Conservation (phyloP, 2,888 invertebrate genomes). For the Polymixis flavicincta region DNA sequence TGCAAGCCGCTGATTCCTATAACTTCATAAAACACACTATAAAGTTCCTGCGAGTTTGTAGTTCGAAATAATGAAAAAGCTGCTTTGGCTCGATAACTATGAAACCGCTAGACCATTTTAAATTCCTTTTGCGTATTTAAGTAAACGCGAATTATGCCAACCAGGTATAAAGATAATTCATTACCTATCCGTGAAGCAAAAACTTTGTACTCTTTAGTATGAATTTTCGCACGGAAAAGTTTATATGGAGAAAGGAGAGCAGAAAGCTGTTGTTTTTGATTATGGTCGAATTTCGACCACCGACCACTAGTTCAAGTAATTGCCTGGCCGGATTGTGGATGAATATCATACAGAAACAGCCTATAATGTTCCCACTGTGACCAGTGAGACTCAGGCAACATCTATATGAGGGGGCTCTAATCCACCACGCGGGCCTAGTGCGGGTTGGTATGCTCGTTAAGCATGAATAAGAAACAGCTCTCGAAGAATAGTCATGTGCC, state of each 20-base stretch:
- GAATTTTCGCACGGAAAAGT: too few species aligned
- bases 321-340: not conserved
- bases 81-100: not conserved
- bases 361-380: not conserved
- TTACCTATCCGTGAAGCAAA: too few species aligned
- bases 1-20: not conserved
- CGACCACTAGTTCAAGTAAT: not conserved
- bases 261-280: too few species aligned
- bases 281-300: too few species aligned
- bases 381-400: too few species aligned
- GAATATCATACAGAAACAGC: too few species aligned
- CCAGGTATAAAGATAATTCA: not conserved
- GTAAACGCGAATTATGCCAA: not conserved
- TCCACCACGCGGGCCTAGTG: not conserved
- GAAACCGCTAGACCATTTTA: not conserved
- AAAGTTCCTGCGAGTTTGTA: conserved; percentile 13
- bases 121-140: not conserved
- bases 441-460: not conserved
- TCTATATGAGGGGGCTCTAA: too few species aligned
- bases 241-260: too few species aligned
- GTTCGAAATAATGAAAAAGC: conserved; percentile 1
- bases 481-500: not conserved
- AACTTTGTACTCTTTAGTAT: too few species aligned
- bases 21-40: conserved; percentile 25
- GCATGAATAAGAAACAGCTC: not conserved